phyloP scores from a whole-genome alignment of 2,888 invertebrate genomes.

The Tenthredo amoena region DNA sequence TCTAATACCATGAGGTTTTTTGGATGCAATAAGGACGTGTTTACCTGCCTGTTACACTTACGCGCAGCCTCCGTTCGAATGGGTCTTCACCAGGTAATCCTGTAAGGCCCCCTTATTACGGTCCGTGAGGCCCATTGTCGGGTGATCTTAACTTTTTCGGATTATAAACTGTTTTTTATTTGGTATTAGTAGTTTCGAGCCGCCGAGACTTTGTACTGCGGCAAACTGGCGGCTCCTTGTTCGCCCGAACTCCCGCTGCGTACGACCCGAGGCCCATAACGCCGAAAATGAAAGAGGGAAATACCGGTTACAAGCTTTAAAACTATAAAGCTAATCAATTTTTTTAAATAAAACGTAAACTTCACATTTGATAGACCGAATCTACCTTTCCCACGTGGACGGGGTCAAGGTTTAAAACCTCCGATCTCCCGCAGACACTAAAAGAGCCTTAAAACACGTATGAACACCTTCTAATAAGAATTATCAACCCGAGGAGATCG shows the following conservation, averaged over 20 bases:
- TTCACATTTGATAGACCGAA: conserved; percentile 26
- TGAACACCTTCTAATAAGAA: conserved; percentile 44
- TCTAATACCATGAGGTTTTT: conserved; percentile 21
- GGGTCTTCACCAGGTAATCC: conserved; percentile 71
- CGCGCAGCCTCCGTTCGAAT: conserved; percentile 39
- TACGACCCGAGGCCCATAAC: conserved; percentile 44
- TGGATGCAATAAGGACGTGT: conserved; percentile 41
- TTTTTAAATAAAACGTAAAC: conserved; percentile 43
- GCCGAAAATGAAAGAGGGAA: conserved; percentile 34
- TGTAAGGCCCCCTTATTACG: conserved; percentile 76
- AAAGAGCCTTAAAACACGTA: conserved; percentile 36
- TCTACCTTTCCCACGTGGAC: conserved; percentile 48
- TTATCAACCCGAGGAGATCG: conserved; percentile 25
- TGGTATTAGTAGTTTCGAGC: conserved; percentile 57
- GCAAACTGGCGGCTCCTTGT: conserved; percentile 57
- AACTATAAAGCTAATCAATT: conserved; percentile 51
- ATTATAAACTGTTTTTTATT: conserved; percentile 74
- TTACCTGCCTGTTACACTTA: conserved; percentile 51
- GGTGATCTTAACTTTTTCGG: conserved; percentile 75
- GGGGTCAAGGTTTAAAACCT: conserved; percentile 38
- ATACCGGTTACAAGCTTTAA: conserved; percentile 50
- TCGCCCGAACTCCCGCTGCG: conserved; percentile 66
- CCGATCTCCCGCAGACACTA: conserved; percentile 23
- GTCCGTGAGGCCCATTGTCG: conserved; percentile 73
- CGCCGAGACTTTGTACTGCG: conserved; percentile 59